Base-by-base conservation (phyloP, 2,797 vertebrate species). In the Mastacembelus armatus region DNA sequence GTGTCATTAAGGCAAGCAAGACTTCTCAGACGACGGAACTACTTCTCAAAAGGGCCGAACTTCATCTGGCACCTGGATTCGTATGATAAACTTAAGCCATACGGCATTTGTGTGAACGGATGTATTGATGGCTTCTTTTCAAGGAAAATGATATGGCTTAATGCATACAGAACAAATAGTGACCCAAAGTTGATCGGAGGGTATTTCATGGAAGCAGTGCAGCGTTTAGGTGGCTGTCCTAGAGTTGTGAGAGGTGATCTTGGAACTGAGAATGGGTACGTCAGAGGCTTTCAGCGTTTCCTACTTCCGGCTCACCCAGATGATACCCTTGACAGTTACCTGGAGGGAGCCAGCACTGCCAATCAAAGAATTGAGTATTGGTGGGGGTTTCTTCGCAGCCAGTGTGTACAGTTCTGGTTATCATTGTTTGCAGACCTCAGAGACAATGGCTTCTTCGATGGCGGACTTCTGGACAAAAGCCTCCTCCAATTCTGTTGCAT, bases 341-440 rank as follows among this genome's bases (percentile, higher is more conserved):
- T 26, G 10, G 26, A 11, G 7, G 42, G 21, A 21, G 21, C 42
- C 14, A 44, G 42, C 5, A 22, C 19, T 14, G 11, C 21, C 2
- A 44, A 44, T 5, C 42, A 44, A 14, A 14, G 42, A 5, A 44
- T 14, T 29, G 27, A 29, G 29, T 7, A 27, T 7, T 7, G 27
- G 27, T 29, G 27, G 27, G 7, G 27, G n/a, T n/a, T 51, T 30
- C 45, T 67, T 4, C 16, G 21, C 14, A 71, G 43, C 5, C 16
- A 81, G 8, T 81, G 71, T 2, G 3, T 63, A 47, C 66, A 76
- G 33, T 78, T 78, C 42, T 78, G 67, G 67, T 4, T 78, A 4
- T 57, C 49, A 27, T 19, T 78, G 29, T 78, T 60, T 38, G 39
- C 52, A 21, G 57, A 78, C 43, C 24, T 78, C n/a, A 36, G 38